phyloP scores from a whole-genome alignment of 2,888 invertebrate genomes.

The Agrochola lychnidis region DNA sequence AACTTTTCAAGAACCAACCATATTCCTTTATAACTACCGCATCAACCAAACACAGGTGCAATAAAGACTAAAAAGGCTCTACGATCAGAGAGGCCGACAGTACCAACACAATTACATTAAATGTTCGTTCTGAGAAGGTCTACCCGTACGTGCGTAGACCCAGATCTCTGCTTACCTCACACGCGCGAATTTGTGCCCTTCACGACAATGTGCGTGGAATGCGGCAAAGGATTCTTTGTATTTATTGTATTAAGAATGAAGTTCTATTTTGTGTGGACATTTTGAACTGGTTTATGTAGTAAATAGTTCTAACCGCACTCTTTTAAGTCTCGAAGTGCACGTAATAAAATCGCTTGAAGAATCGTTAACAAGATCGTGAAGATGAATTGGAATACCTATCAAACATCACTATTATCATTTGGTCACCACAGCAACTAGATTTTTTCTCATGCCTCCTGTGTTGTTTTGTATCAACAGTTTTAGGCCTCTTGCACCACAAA shows the following conservation, averaged over 20 bases:
- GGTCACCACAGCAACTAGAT: too few species aligned
- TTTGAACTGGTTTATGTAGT: not conserved
- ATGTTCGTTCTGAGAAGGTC: slow-evolving; percentile 67
- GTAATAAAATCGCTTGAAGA: slow-evolving; percentile 14
- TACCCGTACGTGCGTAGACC: slow-evolving; percentile 68
- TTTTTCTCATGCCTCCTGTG: not conserved
- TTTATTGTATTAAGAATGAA: slow-evolving; percentile 34
- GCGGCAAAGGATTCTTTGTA: slow-evolving; percentile 48
- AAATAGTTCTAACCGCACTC: slow-evolving; percentile 21
- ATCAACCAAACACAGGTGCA: slow-evolving; percentile 26
- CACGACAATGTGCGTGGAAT: slow-evolving; percentile 50
- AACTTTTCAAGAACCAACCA: slow-evolving; percentile 5
- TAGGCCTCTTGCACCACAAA: not conserved
- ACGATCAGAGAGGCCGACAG: slow-evolving; percentile 58
- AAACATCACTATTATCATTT: not conserved
- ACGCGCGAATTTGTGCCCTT: slow-evolving; percentile 57
- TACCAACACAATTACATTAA: slow-evolving; percentile 54
- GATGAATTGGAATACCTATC: not conserved
- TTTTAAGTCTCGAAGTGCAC: not conserved
- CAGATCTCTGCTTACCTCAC: slow-evolving; percentile 45
- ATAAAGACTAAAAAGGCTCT: slow-evolving; percentile 25
- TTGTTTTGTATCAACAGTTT: not conserved
- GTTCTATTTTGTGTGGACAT: not conserved
- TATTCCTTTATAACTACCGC: slow-evolving; percentile 25
- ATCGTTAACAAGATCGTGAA: slow-evolving; percentile 16